Evolutionary conservation across 1,140 invertebrate species (phyloP), one percentile per base, ranked within the genome.

Genomic region (Drepana arcuata): DNA sequence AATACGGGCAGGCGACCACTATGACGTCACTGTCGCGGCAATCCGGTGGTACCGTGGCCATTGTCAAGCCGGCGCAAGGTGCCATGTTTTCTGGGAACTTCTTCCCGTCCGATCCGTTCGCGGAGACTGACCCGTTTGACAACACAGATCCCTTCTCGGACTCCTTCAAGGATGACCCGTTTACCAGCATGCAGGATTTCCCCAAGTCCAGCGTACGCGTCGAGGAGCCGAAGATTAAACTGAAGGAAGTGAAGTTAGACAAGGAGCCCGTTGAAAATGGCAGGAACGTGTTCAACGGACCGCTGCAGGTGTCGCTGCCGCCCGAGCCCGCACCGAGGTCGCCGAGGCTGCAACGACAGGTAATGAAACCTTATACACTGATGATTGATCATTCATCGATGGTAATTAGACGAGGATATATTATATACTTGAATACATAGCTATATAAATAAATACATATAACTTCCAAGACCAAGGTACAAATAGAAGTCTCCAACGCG

Each of bases 61-160:
- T 83, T 44, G 72, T 72, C 14, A 80, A 73, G 50, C 58, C 64
- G 41, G 48, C 53, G 60, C 74, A 56, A 36, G 30, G 33, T 25
- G 34, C 59, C 27, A 38, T 62, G 25, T 69, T 62, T 38, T 39
- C 56, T 5, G 54, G 52, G 11, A 60, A 55, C 34, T 61, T 83
- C 42, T 84, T 83, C 57, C 66, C 84, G 37, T 82, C 85, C 33
- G 90, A 92, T 78, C 89, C 90, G 9, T 91, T 92, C 68, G 88
- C 85, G 16, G 88, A 91, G 64, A 87, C 85, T n/a, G 90, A 91
- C 84, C 88, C 88, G 4, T 90, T 90, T 63, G 88, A 88, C 50
- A 86, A 86, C 58, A 83, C 84, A 14, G 88, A 90, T 66, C 88
- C 88, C 3, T 90, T 90, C 64, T 86, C 84, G 10, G 88, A 89